A percentile compares a stretch with the other conserved stretches of the same genome.
phyloP scores from a whole-genome alignment of 2,888 invertebrate genomes.

The Stenoptilia bipunctidactyla region DNA sequence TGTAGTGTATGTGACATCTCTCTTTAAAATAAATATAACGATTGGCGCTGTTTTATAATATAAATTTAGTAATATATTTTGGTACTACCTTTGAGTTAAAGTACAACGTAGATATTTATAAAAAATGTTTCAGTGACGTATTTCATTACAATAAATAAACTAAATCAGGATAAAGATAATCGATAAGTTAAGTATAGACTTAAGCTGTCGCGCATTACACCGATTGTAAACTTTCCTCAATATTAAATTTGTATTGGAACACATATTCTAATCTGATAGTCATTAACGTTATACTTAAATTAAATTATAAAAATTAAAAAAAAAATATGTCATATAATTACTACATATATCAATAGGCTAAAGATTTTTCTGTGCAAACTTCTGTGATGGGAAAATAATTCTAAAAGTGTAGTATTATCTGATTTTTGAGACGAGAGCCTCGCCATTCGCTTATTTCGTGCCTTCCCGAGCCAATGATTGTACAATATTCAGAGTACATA shows the following conservation, averaged over 20 bases:
- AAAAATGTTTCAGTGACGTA: slow-evolving; percentile 56
- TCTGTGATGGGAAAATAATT: slow-evolving; percentile 67
- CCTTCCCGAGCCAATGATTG: not conserved
- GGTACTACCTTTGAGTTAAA: slow-evolving; percentile 69
- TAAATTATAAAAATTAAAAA: not conserved
- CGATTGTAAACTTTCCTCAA: slow-evolving; percentile 49
- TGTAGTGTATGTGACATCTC: slow-evolving; percentile 50
- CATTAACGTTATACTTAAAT: slow-evolving; percentile 25
- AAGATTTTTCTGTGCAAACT: slow-evolving; percentile 60
- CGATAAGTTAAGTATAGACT: slow-evolving; percentile 52
- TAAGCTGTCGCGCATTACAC: slow-evolving; percentile 57
- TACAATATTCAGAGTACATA: not conserved
- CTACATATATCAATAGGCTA: slow-evolving; percentile 67
- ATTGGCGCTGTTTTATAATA: slow-evolving; percentile 54
- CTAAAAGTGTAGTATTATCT: slow-evolving; percentile 67
- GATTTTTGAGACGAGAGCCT: slow-evolving; percentile 42
- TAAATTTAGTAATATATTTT: slow-evolving; percentile 55
- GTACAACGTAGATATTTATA: slow-evolving; percentile 62
- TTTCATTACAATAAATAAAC: slow-evolving; percentile 33
- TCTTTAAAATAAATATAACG: slow-evolving; percentile 44
- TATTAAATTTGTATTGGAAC: slow-evolving; percentile 47
- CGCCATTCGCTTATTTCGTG: slow-evolving; percentile 19
- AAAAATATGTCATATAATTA: slow-evolving; percentile 45
- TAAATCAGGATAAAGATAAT: slow-evolving; percentile 51
- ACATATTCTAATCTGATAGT: slow-evolving; percentile 47